A percentile compares a stretch with the other conserved stretches of the same genome.
These are phyloP conservation scores for Sinonovacula constricta DNA, from an alignment of 1,140 invertebrate genomes.

Conservation along the genomic window DNA sequence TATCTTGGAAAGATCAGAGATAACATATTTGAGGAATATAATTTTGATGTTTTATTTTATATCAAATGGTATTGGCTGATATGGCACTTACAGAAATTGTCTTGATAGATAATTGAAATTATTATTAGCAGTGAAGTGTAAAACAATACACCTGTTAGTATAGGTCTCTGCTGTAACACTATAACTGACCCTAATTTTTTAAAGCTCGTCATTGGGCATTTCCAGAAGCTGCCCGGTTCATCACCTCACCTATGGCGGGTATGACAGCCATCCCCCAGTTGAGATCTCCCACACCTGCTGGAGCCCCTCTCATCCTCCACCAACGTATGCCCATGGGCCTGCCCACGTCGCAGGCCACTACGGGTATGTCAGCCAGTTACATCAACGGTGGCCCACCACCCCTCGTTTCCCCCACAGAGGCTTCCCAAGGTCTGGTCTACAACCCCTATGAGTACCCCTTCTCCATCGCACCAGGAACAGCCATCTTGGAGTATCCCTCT, in stretches of 20 bases:
- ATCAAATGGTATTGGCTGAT: too few species aligned
- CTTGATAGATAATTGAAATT: too few species aligned
- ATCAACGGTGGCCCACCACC: conserved; percentile 73
- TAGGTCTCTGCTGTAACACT: too few species aligned
- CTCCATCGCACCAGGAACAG: conserved; percentile 61
- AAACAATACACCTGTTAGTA: too few species aligned
- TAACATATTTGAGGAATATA: too few species aligned
- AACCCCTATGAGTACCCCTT: conserved; percentile 71
- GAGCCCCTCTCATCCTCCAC: conserved; percentile 69
- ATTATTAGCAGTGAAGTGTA: too few species aligned
- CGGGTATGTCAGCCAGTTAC: conserved; percentile 54
- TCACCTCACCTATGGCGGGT: conserved; percentile 62
- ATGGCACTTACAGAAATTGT: too few species aligned
- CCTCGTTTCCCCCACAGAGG: conserved; percentile 67
- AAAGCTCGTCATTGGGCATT: too few species aligned
- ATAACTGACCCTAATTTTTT: too few species aligned
- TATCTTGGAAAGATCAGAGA: too few species aligned
- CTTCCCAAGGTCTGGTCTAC: conserved; percentile 61
- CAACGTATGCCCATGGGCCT: conserved; percentile 63
- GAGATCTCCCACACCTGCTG: conserved; percentile 65
- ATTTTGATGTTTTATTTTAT: too few species aligned
- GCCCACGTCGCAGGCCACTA: background rate
- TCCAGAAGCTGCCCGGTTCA: conserved; percentile 68
- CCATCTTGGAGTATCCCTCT: conserved; percentile 70
- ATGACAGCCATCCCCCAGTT: conserved; percentile 57